Base-by-base conservation (phyloP, 2,113 vertebrate species). In the Notarius quadriscutis region DNA sequence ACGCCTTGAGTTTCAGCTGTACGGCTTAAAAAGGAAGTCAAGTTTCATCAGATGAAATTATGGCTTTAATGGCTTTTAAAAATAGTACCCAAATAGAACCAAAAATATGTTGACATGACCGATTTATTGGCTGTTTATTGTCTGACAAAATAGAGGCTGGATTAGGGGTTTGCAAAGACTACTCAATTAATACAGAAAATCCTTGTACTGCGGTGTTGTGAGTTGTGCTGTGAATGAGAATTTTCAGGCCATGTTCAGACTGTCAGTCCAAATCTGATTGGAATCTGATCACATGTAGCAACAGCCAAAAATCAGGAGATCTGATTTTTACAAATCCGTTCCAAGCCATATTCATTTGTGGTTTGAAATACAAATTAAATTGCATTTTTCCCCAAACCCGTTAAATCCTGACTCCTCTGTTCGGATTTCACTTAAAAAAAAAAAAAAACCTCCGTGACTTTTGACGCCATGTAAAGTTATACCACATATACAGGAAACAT, bases 11-110 rank as follows among this genome's bases (percentile, higher is more conserved):
- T 88, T 88, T 91, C 84, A 86, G 78, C 18, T 20, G 57, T 34
- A 53, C 57, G 91, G 80, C 88, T 91, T 57, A 86, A 81, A 65
- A 83, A n/a, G 41, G 14, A 85, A 50, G 55, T 75, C 50, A n/a
- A 77, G 83, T 22, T 74, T 84, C 30, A 58, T 57, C 25, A 25
- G 27, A 72, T 74, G n/a, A n/a, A 30, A 67, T 12, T 14, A 67
- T 5, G 63, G 2, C 63, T 74, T 74, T 4, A 74, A 17, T 8
- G 50, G 8, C 18, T 41, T 22, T 75, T 75, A 9, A 77, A 51
- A 25, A 4, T 77, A 5, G 14, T n/a, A 22, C 72, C 20, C 15
- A 75, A 50, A 50, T 18, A 12, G 22, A 34, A 48, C 72, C 41
- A 34, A 41, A 72, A 15, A 18, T 25, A 75, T 75, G 15, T 12